A percentile compares a stretch with the other conserved stretches of the same genome.
Evolutionary conservation across 2,888 invertebrate species (phyloP).

Genomic region (Myopa testacea): DNA sequence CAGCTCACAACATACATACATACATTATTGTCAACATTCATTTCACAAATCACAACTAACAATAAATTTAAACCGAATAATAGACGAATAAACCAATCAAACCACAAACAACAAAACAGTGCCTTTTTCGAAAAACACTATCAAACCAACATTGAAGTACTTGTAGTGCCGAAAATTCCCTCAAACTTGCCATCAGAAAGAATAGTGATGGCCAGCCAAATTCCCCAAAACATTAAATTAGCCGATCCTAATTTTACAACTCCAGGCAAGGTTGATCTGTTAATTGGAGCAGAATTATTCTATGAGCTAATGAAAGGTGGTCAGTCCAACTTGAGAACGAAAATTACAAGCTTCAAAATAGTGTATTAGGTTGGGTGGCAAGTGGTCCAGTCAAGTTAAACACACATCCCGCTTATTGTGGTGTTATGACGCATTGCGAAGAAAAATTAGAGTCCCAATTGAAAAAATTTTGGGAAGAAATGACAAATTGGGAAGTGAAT

Average conservation of each 20-base stretch:
- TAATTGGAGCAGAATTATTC: constrained; percentile 7
- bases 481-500: neutral
- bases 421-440: constrained; percentile 1
- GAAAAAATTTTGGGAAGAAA: neutral
- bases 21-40: too few species aligned
- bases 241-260: neutral
- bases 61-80: too few species aligned
- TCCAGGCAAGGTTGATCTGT: constrained; percentile 5
- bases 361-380: neutral
- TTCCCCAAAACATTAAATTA: neutral
- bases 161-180: neutral
- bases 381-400: neutral
- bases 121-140: too few species aligned
- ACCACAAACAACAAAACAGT: too few species aligned
- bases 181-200: neutral
- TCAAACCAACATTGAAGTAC: constrained; percentile 1
- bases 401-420: constrained; percentile 3
- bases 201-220: neutral
- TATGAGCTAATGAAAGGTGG: neutral
- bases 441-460: neutral
- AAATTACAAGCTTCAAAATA: neutral
- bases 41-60: too few species aligned
- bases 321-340: neutral
- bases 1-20: too few species aligned
- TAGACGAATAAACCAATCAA: too few species aligned